Evolutionary conservation across 2,113 vertebrate species (phyloP).

Genomic region (Astur gentilis): DNA sequence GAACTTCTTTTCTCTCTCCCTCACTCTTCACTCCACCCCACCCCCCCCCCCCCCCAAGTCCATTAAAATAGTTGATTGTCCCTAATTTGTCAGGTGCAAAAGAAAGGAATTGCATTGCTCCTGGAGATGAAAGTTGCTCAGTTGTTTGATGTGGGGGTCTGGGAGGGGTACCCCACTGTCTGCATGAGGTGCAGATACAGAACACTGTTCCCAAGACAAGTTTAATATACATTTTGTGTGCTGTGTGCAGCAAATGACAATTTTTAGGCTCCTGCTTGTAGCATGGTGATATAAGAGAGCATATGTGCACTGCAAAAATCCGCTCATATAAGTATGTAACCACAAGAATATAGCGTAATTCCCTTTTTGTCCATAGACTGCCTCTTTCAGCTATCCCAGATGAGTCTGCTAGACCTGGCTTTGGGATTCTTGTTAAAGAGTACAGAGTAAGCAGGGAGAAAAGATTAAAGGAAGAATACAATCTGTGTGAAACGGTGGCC

Average conservation of each 20-base stretch:
- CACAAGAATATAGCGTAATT: constrained; percentile 70
- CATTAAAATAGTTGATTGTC: constrained; percentile 28
- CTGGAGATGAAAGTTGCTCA: constrained; percentile 31
- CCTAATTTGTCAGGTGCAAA: constrained; percentile 50
- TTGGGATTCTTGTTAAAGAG: constrained; percentile 74
- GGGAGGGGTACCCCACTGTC: not conserved
- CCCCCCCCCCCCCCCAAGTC: not conserved
- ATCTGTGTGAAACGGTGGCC: constrained; percentile 73
- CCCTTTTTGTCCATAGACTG: constrained; percentile 68
- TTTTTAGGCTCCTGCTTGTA: not conserved
- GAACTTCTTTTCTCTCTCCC: not conserved
- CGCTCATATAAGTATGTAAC: constrained; percentile 19
- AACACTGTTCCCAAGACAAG: not conserved
- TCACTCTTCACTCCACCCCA: not conserved
- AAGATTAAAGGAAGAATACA: constrained; percentile 78
- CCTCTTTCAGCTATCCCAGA: constrained; percentile 65
- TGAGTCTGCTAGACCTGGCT: constrained; percentile 68
- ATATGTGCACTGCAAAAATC: constrained; percentile 51
- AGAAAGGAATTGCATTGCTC: constrained; percentile 8
- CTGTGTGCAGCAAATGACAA: not conserved
- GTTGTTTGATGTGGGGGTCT: constrained; percentile 9
- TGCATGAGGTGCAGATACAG: constrained; percentile 7
- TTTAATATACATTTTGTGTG: not conserved
- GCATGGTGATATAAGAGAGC: not conserved
- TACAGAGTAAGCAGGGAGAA: constrained; percentile 50